These are phyloP conservation scores for Homalodisca vitripennis DNA, from an alignment of 1,140 invertebrate genomes.

Conservation along the genomic window DNA sequence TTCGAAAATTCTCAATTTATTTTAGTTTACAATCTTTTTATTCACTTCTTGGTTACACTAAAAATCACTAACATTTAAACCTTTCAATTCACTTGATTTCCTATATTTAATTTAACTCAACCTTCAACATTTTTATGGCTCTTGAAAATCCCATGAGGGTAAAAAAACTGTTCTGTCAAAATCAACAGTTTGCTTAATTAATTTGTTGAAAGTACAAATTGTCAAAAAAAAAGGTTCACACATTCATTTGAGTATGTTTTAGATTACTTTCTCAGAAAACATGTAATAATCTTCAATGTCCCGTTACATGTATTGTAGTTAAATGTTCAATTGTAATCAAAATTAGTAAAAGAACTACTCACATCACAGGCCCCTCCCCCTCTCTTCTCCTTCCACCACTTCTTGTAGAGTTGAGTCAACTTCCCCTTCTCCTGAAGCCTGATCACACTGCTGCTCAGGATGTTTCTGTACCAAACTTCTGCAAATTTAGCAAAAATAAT, in stretches of 20 bases:
- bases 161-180: neutral
- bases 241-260: too few species aligned
- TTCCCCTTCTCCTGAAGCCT: constrained; percentile 38
- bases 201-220: neutral
- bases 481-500: too few species aligned
- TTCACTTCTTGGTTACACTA: too few species aligned
- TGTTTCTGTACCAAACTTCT: constrained; percentile 60
- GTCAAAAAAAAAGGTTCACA: neutral
- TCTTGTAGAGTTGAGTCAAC: constrained; percentile 68
- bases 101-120: too few species aligned
- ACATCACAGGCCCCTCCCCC: constrained; percentile 72
- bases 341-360: constrained; percentile 33
- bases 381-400: constrained; percentile 84
- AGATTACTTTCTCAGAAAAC: too few species aligned
- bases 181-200: neutral
- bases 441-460: constrained; percentile 35
- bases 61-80: too few species aligned
- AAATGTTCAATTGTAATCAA: neutral
- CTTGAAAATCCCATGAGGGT: neutral
- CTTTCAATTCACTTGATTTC: too few species aligned
- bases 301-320: neutral
- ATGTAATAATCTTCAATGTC: too few species aligned
- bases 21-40: neutral
- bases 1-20: neutral
- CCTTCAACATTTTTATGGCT: neutral